Percentiles rank a stretch among this genome's conserved stretches.
Evolutionary conservation across 2,888 invertebrate genomes (phyloP).

Genomic region (Sycophila texana): DNA sequence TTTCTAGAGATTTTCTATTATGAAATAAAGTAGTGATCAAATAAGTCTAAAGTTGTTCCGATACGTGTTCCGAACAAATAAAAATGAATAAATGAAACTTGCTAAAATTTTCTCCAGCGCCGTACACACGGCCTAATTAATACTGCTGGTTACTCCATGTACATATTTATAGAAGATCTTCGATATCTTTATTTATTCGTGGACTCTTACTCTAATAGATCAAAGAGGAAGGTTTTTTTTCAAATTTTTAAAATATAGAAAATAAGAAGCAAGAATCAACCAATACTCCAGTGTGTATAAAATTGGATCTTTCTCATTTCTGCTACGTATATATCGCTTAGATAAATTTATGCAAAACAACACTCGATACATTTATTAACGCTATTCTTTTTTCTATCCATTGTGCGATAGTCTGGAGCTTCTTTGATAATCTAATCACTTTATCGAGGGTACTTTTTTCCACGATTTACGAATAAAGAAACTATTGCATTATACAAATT

Average conservation of each 20-base stretch:
- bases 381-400: constrained; percentile 35
- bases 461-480: neutral
- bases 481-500: neutral
- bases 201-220: constrained; percentile 50
- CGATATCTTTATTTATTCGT: constrained; percentile 56
- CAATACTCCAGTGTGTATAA: constrained; percentile 21
- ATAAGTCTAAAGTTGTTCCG: constrained; percentile 32
- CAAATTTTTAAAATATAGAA: constrained; percentile 11
- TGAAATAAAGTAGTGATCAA: constrained; percentile 1
- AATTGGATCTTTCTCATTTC: constrained; percentile 35
- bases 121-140: constrained; percentile 42
- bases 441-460: neutral
- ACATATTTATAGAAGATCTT: constrained; percentile 51
- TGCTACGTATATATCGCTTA: constrained; percentile 10
- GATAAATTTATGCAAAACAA: neutral
- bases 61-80: constrained; percentile 33
- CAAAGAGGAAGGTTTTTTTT: constrained; percentile 12
- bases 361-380: constrained; percentile 5
- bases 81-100: constrained; percentile 13
- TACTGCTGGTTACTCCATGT: constrained; percentile 39
- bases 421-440: constrained; percentile 10
- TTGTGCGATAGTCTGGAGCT: constrained; percentile 36
- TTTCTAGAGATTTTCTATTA: too few relatives aligned
- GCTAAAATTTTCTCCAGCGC: constrained; percentile 32
- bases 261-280: constrained; percentile 7